Conservation (phyloP, 1,140 invertebrate genomes). For the Aphidius gifuensis region DNA sequence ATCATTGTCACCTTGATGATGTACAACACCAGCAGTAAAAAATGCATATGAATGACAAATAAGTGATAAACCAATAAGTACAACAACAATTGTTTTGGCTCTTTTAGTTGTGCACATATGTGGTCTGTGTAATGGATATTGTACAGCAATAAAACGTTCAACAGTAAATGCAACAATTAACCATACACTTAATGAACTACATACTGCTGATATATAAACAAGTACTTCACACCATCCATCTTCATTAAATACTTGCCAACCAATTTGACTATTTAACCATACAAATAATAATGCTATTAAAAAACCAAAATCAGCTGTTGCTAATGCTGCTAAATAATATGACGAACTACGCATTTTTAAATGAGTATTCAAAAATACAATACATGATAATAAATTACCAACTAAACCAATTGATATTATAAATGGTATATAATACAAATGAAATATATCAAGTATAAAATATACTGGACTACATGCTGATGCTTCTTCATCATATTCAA, state of each 20-base stretch:
- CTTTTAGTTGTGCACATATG: conserved; percentile 62
- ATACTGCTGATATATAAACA: conserved; percentile 60
- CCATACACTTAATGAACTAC: conserved; percentile 62
- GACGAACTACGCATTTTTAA: conserved; percentile 59
- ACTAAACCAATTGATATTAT: conserved; percentile 58
- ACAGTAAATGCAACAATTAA: conserved; percentile 65
- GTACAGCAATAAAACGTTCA: conserved; percentile 65
- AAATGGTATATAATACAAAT: conserved; percentile 56
- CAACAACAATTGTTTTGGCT: conserved; percentile 58
- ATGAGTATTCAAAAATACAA: conserved; percentile 60
- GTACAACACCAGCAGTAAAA: conserved; percentile 50
- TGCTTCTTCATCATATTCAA: conserved; percentile 31
- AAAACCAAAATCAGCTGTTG: conserved; percentile 58
- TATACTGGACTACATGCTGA: conserved; percentile 38
- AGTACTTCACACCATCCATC: conserved; percentile 60
- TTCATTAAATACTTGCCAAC: conserved; percentile 55
- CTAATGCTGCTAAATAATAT: conserved; percentile 60
- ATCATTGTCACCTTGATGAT: conserved; percentile 11
- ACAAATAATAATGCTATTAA: conserved; percentile 55
- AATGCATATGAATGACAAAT: conserved; percentile 57
- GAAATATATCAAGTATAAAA: conserved; percentile 53
- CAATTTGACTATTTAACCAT: conserved; percentile 56
- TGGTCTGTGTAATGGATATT: conserved; percentile 63
- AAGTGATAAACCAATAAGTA: conserved; percentile 50
- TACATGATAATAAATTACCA: conserved; percentile 58